phyloP scores from a whole-genome alignment of 2,113 vertebrate species.

The Tetrao urogallus region DNA sequence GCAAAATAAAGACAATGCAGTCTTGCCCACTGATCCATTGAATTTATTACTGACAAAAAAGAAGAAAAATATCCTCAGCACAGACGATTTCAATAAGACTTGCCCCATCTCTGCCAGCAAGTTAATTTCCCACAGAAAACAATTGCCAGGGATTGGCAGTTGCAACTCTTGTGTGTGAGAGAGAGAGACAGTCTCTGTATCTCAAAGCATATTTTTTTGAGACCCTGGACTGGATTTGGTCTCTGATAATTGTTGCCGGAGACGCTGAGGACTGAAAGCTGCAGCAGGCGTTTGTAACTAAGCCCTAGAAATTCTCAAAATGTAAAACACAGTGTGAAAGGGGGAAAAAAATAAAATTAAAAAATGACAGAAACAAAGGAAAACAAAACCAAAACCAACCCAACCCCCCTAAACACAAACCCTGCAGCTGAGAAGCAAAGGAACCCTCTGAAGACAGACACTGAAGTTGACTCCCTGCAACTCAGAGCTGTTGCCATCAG shows the following conservation, averaged over 20 bases:
- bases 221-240: not conserved
- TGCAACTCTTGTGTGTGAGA: not conserved
- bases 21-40: slow-evolving; percentile 34
- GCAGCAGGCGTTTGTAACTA: slow-evolving; percentile 41
- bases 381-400: too few relatives aligned
- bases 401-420: not conserved
- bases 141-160: slow-evolving; percentile 23
- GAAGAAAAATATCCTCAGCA: not conserved
- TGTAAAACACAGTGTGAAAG: not conserved
- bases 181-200: not conserved
- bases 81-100: slow-evolving; percentile 25
- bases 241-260: slow-evolving; percentile 43
- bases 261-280: slow-evolving; percentile 34
- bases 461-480: not conserved
- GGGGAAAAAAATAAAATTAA: too few relatives aligned
- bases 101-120: slow-evolving; percentile 11
- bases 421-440: slow-evolving; percentile 14
- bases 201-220: slow-evolving; percentile 47
- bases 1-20: not conserved
- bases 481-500: slow-evolving; percentile 16
- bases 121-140: slow-evolving; percentile 55
- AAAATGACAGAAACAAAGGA: not conserved
- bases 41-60: not conserved
- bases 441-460: slow-evolving; percentile 34
- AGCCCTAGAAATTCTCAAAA: slow-evolving; percentile 28